phyloP scores from a whole-genome alignment of 2,888 invertebrate species.

The Chrysolina haemoptera region DNA sequence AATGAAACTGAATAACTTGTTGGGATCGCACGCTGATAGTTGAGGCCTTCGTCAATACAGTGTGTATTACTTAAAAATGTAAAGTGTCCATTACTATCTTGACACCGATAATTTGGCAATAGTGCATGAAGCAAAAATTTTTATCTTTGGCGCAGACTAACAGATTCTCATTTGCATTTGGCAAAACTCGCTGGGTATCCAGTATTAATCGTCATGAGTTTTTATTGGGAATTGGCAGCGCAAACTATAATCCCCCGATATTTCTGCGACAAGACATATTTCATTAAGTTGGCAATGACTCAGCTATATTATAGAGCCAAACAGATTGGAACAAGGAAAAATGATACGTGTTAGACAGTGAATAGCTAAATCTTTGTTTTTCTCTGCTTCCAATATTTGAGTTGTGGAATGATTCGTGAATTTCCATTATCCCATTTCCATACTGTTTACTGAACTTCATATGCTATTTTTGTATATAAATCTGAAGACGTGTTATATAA shows the following conservation, averaged over 20 bases:
- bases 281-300: constrained; percentile 1
- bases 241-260: not conserved
- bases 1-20: too few relatives aligned
- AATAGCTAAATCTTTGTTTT: not conserved
- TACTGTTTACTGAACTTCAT: too few relatives aligned
- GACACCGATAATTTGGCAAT: too few relatives aligned
- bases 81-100: too few relatives aligned
- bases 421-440: too few relatives aligned
- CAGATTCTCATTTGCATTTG: not conserved
- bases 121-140: not conserved
- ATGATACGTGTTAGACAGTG: not conserved
- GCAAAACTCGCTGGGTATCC: not conserved
- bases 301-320: not conserved
- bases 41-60: too few relatives aligned
- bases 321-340: not conserved
- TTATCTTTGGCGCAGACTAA: not conserved
- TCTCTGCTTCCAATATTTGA: not conserved
- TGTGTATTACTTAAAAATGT: too few relatives aligned
- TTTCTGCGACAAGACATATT: constrained; percentile 2
- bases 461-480: too few relatives aligned
- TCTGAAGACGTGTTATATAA: too few relatives aligned
- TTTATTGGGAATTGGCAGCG: not conserved
- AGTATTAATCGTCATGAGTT: not conserved
- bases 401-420: too few relatives aligned
- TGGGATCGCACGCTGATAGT: too few relatives aligned